Base-by-base conservation (phyloP, 2,113 vertebrate species). In the Oxygymnocypris stewartii region DNA sequence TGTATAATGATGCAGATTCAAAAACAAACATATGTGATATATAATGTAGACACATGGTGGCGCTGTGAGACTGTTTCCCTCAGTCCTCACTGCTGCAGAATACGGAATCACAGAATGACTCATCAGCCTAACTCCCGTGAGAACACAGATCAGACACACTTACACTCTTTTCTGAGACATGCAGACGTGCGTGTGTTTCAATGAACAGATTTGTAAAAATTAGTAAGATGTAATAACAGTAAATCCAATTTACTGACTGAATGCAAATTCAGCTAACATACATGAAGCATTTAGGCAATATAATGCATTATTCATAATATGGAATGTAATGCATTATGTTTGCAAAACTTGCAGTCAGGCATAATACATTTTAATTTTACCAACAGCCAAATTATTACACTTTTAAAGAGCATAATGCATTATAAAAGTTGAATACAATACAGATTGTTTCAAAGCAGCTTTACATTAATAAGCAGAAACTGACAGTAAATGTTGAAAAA, bases 51-150 rank as follows among this genome's bases (percentile, higher is more conserved):
- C 86, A 87, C 84, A 57, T 75, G 84, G 84, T 84, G 88, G 80
- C 3, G 65, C 79, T 74, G 67, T 75, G 78, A 83, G 67, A 47
- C 75, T 82, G 54, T 85, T 61, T 59, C 61, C 31, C 13, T 1
- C 13, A 16, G 42, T 42, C 18, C 18, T 54, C 25, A 35, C 57
- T 79, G 12, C 13, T 82, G 74, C 54, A 49, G 61, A 84, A 35
- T 51, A 82, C 81, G 74, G 47, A 71, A 23, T 9, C 20, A 23
- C 20, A 47, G 86, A 85, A 86, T 89, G 88, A 89, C 79, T 89
- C 88, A 89, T 89, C 88, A 80, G 42, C 23, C 76, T 25, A 51
- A 75, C 69, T 85, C 88, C 80, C 83, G 83, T 79, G 67, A 73
- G 86, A 59, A 84, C 75, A 49, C 71, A 84, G 59, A 82, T 47